Evolutionary conservation across 2,797 vertebrate species (phyloP).

Genomic region (Crypturellus tataupa): DNA sequence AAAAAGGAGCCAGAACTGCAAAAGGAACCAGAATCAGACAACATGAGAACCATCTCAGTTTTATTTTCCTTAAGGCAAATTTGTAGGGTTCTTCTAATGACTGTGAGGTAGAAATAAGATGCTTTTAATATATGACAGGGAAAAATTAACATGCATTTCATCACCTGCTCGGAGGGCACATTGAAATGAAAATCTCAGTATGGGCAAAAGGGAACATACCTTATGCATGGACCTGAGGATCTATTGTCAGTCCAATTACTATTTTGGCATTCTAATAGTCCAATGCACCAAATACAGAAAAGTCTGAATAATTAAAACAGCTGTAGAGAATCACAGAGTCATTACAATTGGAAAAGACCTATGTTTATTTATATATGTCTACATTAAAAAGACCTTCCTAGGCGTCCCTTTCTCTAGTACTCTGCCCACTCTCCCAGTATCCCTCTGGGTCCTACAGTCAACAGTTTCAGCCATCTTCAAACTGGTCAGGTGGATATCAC

Average conservation of each 20-base stretch:
- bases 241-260: not conserved
- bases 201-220: not conserved
- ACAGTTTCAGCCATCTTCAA: rapidly evolving
- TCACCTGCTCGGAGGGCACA: not conserved
- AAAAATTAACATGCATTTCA: not conserved
- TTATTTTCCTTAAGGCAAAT: not conserved
- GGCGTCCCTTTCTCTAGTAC: not conserved
- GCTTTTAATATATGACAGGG: not conserved
- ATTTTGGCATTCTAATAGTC: not conserved
- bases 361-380: not conserved
- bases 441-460: rapidly evolving
- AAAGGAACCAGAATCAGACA: not conserved
- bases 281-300: not conserved
- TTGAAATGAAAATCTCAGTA: not conserved
- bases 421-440: rapidly evolving
- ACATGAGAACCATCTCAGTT: not conserved
- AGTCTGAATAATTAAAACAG: rapidly evolving
- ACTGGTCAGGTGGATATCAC: not conserved
- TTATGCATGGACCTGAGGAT: not conserved
- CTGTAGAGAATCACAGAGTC: too few relatives aligned
- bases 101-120: not conserved
- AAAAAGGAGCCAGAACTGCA: not conserved
- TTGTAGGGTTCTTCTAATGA: not conserved
- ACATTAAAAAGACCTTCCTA: not conserved
- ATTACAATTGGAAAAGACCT: too few relatives aligned